Evolutionary conservation across 2,113 vertebrate species (phyloP).

Genomic region (Toxotes jaculatrix): DNA sequence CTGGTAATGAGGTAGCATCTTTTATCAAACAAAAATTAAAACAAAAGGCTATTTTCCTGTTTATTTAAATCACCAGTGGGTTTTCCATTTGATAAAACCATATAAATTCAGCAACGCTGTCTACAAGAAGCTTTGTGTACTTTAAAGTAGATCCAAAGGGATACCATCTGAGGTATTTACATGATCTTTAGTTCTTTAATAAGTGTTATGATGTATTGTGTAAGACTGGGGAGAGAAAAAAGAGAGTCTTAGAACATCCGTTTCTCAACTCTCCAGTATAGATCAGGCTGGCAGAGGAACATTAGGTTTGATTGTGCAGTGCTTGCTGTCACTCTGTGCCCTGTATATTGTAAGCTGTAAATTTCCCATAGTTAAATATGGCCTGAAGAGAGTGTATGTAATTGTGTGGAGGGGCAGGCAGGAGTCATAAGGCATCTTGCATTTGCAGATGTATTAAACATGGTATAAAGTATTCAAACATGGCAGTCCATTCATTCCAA

Average conservation of each 20-base stretch:
- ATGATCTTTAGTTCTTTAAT: constrained; percentile 29
- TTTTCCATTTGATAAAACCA: constrained; percentile 23
- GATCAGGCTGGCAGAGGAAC: constrained; percentile 4
- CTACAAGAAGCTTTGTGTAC: constrained; percentile 20
- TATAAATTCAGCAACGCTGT: constrained; percentile 23
- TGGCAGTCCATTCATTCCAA: constrained; percentile 15
- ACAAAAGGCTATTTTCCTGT: constrained; percentile 15
- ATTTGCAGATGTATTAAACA: constrained; percentile 26
- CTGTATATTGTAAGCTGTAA: constrained; percentile 17
- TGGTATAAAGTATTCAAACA: constrained; percentile 23
- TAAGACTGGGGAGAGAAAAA: background rate
- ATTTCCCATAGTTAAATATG: constrained; percentile 31
- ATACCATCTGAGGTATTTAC: constrained; percentile 37
- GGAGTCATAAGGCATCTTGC: constrained; percentile 30
- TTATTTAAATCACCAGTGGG: constrained; percentile 15
- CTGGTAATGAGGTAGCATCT: background rate
- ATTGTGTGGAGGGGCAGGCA: constrained; percentile 17
- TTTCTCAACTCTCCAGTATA: constrained; percentile 6
- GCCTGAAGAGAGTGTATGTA: constrained; percentile 18
- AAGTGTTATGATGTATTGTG: constrained; percentile 8
- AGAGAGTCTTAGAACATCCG: background rate
- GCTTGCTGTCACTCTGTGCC: constrained; percentile 26
- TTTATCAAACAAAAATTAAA: background rate
- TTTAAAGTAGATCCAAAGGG: constrained; percentile 25
- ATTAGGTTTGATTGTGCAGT: background rate